These are phyloP conservation scores for Tarsius wallacei DNA, from an alignment of 2,797 vertebrate species.

Conservation along the genomic window DNA sequence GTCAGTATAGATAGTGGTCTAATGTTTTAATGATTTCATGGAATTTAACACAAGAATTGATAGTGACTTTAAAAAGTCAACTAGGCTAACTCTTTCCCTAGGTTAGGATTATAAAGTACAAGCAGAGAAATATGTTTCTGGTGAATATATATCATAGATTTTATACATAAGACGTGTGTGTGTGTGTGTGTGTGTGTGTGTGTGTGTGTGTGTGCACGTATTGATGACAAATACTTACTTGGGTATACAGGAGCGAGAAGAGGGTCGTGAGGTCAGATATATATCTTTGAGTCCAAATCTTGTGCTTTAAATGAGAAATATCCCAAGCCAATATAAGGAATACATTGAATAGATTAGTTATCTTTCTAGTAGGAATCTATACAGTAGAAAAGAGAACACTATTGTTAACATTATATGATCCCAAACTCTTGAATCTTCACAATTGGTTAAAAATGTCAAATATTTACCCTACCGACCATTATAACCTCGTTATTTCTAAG, in stretches of 20 bases:
- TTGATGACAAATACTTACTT: not conserved
- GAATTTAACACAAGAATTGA: not conserved
- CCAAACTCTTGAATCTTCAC: not conserved
- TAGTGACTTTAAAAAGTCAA: constrained; percentile 45
- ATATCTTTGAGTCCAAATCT: not conserved
- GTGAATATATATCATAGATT: constrained; percentile 17
- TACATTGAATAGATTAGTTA: not conserved
- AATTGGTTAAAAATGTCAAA: not conserved
- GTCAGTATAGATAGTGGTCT: not conserved
- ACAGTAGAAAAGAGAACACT: not conserved
- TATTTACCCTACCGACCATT: not conserved
- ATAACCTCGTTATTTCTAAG: not conserved
- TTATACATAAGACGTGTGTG: not conserved
- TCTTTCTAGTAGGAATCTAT: not conserved
- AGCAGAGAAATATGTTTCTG: not conserved
- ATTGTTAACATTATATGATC: not conserved
- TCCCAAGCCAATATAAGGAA: not conserved
- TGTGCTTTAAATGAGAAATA: not conserved
- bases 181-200: not conserved
- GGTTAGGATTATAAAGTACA: constrained; percentile 35
- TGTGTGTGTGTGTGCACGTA: not conserved
- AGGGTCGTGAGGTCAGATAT: not conserved
- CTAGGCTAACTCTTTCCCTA: not conserved
- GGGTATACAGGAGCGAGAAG: not conserved
- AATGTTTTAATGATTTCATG: constrained; percentile 45